Percentiles rank a stretch among this genome's conserved stretches.
These are phyloP conservation scores for Platalea minor DNA, from an alignment of 2,797 vertebrate species.

Conservation along the genomic window DNA sequence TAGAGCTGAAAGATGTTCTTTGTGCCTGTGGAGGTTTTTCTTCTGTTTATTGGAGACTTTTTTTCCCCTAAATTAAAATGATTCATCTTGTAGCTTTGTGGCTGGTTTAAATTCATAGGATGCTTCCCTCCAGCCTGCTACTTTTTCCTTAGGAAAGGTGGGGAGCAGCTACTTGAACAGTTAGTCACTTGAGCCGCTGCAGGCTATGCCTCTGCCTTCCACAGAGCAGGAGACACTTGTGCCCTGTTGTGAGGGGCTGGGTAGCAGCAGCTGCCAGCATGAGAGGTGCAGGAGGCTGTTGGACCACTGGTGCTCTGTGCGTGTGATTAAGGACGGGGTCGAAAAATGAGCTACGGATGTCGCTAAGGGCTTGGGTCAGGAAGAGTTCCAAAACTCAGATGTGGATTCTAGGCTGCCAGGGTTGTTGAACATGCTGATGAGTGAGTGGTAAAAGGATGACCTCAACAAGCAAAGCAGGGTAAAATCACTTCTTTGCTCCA, in stretches of 20 bases:
- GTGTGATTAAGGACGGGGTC: background rate
- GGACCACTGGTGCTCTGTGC: background rate
- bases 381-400: background rate
- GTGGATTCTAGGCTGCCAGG: background rate
- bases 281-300: background rate
- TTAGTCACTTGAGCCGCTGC: background rate
- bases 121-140: background rate
- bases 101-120: background rate
- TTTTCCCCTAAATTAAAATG: background rate
- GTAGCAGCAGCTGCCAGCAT: background rate
- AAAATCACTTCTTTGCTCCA: background rate
- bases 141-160: background rate
- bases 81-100: background rate
- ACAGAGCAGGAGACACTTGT: background rate
- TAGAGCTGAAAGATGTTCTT: background rate
- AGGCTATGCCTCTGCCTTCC: background rate
- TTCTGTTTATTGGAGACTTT: background rate
- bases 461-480: background rate
- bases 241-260: background rate
- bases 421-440: background rate
- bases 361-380: background rate
- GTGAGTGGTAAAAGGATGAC: background rate
- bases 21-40: background rate
- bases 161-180: background rate
- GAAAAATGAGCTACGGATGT: background rate